Conservation (phyloP, 1,140 invertebrate genomes). For the Drosophila sproati region DNA sequence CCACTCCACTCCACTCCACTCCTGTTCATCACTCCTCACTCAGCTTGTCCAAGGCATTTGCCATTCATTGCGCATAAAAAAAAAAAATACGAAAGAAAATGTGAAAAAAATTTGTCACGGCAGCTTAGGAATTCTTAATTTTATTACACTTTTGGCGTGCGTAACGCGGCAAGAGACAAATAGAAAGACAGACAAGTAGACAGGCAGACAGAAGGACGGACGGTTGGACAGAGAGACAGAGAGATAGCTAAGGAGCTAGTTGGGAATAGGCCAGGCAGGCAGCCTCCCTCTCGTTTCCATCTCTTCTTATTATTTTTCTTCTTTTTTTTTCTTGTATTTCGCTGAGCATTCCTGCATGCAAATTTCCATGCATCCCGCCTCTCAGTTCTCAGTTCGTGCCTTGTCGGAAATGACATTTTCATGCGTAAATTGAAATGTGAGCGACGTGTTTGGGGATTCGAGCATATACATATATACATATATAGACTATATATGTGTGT, state of each 20-base stretch:
- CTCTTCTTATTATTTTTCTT: constrained; percentile 23
- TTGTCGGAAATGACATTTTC: constrained; percentile 83
- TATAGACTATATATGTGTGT: constrained; percentile 10
- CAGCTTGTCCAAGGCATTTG: constrained; percentile 35
- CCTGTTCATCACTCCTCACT: neutral
- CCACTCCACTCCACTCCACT: neutral
- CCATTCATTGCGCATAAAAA: constrained; percentile 58
- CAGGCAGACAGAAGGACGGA: constrained; percentile 5
- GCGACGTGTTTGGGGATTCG: constrained; percentile 82
- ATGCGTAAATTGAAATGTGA: constrained; percentile 84
- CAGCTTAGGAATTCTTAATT: constrained; percentile 84
- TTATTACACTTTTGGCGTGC: constrained; percentile 78
- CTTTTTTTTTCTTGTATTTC: constrained; percentile 25
- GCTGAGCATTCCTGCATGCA: constrained; percentile 73
- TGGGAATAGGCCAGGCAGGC: constrained; percentile 55
- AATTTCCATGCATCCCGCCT: constrained; percentile 54
- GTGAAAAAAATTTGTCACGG: constrained; percentile 78
- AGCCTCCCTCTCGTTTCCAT: constrained; percentile 15
- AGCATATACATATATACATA: constrained; percentile 1
- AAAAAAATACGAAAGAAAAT: constrained; percentile 17
- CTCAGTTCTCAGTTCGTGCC: constrained; percentile 8
- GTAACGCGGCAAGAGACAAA: constrained; percentile 57
- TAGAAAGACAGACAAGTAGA: constrained; percentile 38
- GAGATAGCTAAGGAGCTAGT: constrained; percentile 11
- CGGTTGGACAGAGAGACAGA: neutral